Evolutionary conservation across 1,140 invertebrate genomes (phyloP), one percentile per base, ranked within the genome.

Genomic region (Drosophila truncata): DNA sequence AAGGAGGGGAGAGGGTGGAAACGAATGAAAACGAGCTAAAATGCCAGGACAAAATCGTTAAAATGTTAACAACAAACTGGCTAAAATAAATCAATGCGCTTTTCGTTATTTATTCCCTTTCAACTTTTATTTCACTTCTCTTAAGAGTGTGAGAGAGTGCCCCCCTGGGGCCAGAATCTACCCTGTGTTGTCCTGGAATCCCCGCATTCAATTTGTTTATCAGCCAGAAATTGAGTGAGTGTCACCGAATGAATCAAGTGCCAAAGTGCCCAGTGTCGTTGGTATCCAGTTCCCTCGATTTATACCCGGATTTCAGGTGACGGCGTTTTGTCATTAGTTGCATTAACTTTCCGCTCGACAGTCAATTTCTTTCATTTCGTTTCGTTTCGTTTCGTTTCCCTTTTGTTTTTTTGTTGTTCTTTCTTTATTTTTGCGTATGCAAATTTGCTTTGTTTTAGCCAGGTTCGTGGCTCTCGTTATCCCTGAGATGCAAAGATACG

Each of bases 41-140:
- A 78, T 82, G 85, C 76, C 86, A 83, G 85, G 84, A 88, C 84
- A 88, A 90, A 88, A 88, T 88, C 85, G 84, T 88, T 84, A 88
- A 88, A 88, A 88, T 88, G 84, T 88, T 88, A 88, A 88, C 84
- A 88, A 88, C 85, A 84, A 88, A 75, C 85, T 84, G 77, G 69
- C 85, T 80, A 72, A 90, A 88, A 88, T 88, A 88, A 88, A 88
- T 88, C 85, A 88, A 88, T 88, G 84, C 84, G 76, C 78, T 84
- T 80, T 83, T 78, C 78, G 69, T 87, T 87, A 87, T 87, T 87
- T 87, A 87, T 87, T 88, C 78, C 81, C 84, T 90, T 84, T 90
- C 85, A 84, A 84, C 67, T 83, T 88, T 82, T 76, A 84, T 81
- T 71, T 61, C 69, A 60, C 76, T 78, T 74, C 63, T 59, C 58